Conservation (phyloP, 2,113 vertebrate species). For the Atrichornis clamosus region DNA sequence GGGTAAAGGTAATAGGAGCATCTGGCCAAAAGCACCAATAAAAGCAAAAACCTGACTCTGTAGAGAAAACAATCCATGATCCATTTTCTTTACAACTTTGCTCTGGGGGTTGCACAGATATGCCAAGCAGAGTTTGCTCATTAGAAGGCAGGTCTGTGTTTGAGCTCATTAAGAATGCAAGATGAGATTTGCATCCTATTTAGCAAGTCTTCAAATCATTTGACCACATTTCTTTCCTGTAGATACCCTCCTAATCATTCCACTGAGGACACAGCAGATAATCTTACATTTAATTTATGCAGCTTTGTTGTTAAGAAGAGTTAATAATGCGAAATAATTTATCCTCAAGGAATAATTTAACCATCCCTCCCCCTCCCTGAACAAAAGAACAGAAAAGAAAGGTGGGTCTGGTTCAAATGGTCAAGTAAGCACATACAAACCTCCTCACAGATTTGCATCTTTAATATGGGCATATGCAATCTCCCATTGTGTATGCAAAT, state of each 20-base stretch:
- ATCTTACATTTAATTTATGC: conserved; percentile 52
- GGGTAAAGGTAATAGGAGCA: not conserved
- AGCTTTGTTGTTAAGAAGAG: conserved; percentile 41
- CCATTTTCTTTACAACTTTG: not conserved
- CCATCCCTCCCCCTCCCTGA: not conserved
- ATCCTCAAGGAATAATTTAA: conserved; percentile 33
- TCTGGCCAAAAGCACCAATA: not conserved
- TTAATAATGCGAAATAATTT: conserved; percentile 29
- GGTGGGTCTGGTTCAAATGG: not conserved
- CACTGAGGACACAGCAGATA: conserved; percentile 7
- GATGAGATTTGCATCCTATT: conserved; percentile 30
- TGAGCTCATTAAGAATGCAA: conserved; percentile 17
- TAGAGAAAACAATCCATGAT: not conserved
- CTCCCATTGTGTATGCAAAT: conserved; percentile 1
- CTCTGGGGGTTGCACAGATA: not conserved
- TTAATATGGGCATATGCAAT: not conserved
- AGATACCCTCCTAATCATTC: conserved; percentile 39
- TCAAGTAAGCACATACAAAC: not conserved
- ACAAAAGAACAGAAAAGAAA: not conserved
- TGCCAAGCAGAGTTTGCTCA: not conserved
- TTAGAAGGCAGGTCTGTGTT: conserved; percentile 1
- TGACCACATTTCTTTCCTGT: conserved; percentile 33
- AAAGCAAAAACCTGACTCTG: not conserved
- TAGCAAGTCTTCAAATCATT: conserved; percentile 27
- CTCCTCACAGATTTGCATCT: conserved; percentile 3